Conservation (phyloP, 1,140 invertebrate species). For the Xylocopa sonorina region DNA sequence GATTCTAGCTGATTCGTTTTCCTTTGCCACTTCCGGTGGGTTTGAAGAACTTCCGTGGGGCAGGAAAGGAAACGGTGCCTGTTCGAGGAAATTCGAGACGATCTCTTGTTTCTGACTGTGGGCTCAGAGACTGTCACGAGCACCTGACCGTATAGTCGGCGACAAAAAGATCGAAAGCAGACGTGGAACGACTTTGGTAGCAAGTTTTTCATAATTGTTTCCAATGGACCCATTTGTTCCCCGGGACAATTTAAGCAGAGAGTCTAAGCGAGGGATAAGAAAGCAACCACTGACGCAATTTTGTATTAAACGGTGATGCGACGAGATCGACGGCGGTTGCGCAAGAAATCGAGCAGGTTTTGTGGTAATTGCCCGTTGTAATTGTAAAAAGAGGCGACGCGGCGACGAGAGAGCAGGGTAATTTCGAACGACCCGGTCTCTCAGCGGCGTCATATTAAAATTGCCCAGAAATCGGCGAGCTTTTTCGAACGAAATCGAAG, state of each 20-base stretch:
- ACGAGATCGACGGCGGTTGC: neutral
- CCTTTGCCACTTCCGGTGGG: too few relatives aligned
- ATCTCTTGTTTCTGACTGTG: too few relatives aligned
- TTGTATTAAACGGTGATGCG: constrained; percentile 32
- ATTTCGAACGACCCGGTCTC: neutral
- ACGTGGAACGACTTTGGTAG: neutral
- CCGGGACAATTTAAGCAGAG: neutral
- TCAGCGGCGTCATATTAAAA: constrained; percentile 7
- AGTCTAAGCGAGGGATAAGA: neutral
- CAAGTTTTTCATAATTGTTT: neutral
- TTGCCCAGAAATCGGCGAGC: neutral
- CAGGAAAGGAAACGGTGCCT: too few relatives aligned
- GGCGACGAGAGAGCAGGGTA: neutral
- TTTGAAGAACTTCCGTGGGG: too few relatives aligned
- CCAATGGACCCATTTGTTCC: neutral
- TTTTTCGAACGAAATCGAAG: neutral
- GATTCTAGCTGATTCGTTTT: too few relatives aligned
- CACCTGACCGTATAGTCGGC: too few relatives aligned
- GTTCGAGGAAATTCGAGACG: too few relatives aligned
- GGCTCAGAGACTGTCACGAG: too few relatives aligned
- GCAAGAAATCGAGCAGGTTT: constrained; percentile 44
- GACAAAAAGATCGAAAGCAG: neutral
- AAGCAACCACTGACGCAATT: neutral
- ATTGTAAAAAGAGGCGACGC: constrained; percentile 24
- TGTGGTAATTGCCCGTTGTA: constrained; percentile 19